These are phyloP conservation scores for Pyralis farinalis DNA, from an alignment of 2,888 invertebrate species.

Conservation along the genomic window DNA sequence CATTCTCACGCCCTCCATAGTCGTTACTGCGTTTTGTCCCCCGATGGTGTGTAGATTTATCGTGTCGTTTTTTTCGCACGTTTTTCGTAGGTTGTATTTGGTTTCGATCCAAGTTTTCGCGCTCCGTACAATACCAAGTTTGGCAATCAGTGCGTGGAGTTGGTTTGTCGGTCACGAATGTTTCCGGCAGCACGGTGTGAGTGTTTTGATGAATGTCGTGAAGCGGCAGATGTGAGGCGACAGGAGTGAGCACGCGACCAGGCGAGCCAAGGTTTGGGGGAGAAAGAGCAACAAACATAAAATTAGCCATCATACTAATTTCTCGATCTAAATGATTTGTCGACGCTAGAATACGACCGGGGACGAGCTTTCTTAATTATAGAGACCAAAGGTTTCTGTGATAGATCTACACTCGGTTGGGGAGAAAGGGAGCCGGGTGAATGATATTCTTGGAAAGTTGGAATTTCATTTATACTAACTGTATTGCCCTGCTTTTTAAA, in stretches of 20 bases:
- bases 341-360: constrained; percentile 58
- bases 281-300: constrained; percentile 80
- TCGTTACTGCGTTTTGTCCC: constrained; percentile 80
- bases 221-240: constrained; percentile 55
- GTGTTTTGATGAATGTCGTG: constrained; percentile 49
- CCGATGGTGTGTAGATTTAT: constrained; percentile 43
- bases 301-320: constrained; percentile 80
- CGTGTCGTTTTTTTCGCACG: constrained; percentile 30
- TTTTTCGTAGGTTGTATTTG: constrained; percentile 31
- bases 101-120: constrained; percentile 10
- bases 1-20: constrained; percentile 81
- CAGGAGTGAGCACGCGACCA: constrained; percentile 69
- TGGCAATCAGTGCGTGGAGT: too few relatives aligned
- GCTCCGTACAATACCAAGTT: constrained; percentile 18
- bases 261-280: constrained; percentile 75
- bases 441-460: constrained; percentile 74
- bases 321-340: constrained; percentile 57
- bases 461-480: constrained; percentile 76
- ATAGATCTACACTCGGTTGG: constrained; percentile 47
- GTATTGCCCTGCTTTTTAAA: constrained; percentile 49
- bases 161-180: constrained; percentile 22
- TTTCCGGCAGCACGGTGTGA: constrained; percentile 35
- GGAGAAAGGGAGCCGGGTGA: constrained; percentile 52
- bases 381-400: constrained; percentile 52
- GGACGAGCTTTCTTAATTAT: constrained; percentile 58